These are phyloP conservation scores for Drosophila meridionalis DNA, from an alignment of 2,888 invertebrate species.

Conservation along the genomic window DNA sequence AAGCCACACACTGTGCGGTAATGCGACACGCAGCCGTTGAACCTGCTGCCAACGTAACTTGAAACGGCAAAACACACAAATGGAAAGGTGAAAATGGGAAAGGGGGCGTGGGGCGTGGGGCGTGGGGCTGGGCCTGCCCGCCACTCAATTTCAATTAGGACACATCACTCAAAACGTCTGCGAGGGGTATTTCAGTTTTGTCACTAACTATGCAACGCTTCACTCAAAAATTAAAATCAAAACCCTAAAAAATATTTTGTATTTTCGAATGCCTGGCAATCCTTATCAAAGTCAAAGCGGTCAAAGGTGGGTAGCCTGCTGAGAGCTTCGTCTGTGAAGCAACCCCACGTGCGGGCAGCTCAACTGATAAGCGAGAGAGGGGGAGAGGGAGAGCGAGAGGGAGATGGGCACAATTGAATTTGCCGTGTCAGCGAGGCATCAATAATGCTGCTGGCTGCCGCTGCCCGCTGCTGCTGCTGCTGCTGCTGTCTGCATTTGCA, in stretches of 20 bases:
- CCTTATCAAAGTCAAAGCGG: constrained; percentile 42
- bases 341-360: constrained; percentile 10
- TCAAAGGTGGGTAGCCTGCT: constrained; percentile 2
- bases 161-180: constrained; percentile 36
- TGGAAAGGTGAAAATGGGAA: constrained; percentile 26
- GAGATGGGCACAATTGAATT: constrained; percentile 61
- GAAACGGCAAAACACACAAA: constrained; percentile 40
- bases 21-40: constrained; percentile 47
- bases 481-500: constrained; percentile 60
- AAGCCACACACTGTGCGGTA: constrained; percentile 11
- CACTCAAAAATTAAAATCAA: not conserved
- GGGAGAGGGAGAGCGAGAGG: not conserved
- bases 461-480: constrained; percentile 8
- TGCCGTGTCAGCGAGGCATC: constrained; percentile 69
- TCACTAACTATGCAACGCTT: not conserved
- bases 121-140: constrained; percentile 8
- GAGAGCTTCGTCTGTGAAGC: constrained; percentile 20
- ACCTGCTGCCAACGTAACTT: constrained; percentile 59
- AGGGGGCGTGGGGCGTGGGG: not conserved
- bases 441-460: constrained; percentile 51
- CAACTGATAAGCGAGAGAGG: constrained; percentile 24
- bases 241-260: not conserved
- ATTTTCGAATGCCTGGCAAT: constrained; percentile 31
- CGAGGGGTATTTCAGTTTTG: not conserved
- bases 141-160: constrained; percentile 59